A percentile compares a stretch with the other conserved stretches of the same genome.
Evolutionary conservation across 2,888 invertebrate genomes (phyloP).

Genomic region (Drosophila picticornis): DNA sequence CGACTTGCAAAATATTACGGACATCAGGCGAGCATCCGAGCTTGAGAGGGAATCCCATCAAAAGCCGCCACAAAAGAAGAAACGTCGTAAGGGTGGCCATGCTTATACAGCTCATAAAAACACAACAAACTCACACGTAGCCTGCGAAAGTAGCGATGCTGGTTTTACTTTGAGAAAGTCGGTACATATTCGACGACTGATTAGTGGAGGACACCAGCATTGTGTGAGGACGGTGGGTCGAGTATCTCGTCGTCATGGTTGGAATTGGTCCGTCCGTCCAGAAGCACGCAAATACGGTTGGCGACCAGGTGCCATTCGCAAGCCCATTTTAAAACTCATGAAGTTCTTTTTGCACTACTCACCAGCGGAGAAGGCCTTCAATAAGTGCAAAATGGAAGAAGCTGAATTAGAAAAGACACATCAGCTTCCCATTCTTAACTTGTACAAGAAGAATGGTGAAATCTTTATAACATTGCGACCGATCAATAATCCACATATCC

Average conservation of each 20-base stretch:
- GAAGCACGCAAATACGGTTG: slow-evolving; percentile 76
- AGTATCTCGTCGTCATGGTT: slow-evolving; percentile 89
- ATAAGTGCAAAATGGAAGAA: slow-evolving; percentile 81
- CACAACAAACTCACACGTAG: background rate
- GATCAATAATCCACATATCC: slow-evolving; percentile 87
- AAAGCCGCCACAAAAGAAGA: background rate
- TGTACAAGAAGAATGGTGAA: slow-evolving; percentile 88
- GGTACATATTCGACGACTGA: background rate
- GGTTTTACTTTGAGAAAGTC: no score
- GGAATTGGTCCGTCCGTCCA: slow-evolving; percentile 87
- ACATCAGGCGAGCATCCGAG: slow-evolving; percentile 48
- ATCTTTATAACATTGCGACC: slow-evolving; percentile 89
- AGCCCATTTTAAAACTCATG: slow-evolving; percentile 83
- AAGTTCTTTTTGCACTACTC: slow-evolving; percentile 79
- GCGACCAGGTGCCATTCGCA: slow-evolving; percentile 83
- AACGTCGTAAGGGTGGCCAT: background rate
- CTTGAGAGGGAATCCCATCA: slow-evolving; percentile 59
- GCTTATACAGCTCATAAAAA: background rate
- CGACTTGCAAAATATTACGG: slow-evolving; percentile 75
- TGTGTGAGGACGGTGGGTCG: slow-evolving; percentile 86
- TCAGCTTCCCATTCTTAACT: slow-evolving; percentile 87
- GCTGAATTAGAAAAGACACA: slow-evolving; percentile 45
- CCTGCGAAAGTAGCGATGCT: background rate
- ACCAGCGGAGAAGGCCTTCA: slow-evolving; percentile 67
- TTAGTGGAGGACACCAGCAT: slow-evolving; percentile 86